Conservation (phyloP, 2,888 invertebrate species). For the Drosophila melanosoma region DNA sequence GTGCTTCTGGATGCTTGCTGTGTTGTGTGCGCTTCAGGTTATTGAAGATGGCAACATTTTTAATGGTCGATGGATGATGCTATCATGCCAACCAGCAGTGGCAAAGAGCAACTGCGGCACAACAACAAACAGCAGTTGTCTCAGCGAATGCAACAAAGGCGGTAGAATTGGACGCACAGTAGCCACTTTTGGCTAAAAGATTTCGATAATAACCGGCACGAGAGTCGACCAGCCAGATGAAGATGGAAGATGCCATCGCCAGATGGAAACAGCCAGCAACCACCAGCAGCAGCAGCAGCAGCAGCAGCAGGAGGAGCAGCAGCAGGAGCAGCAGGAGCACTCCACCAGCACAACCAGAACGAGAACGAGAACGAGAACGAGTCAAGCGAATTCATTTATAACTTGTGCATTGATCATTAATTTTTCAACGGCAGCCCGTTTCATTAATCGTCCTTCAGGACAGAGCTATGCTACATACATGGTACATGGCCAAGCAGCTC, state of each 20-base stretch:
- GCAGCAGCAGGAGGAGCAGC: background rate
- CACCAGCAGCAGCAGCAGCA: background rate
- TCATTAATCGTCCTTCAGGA: conserved; percentile 68
- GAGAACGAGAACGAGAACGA: conserved; percentile 14
- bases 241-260: conserved; percentile 52
- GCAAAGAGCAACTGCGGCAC: conserved; percentile 26
- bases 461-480: conserved; percentile 7
- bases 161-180: conserved; percentile 60
- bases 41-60: conserved; percentile 49
- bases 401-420: conserved; percentile 76
- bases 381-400: conserved; percentile 70
- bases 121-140: conserved; percentile 19
- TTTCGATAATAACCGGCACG: conserved; percentile 65
- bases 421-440: conserved; percentile 71
- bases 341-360: conserved; percentile 6
- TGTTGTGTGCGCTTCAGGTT: background rate
- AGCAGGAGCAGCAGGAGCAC: background rate
- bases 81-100: conserved; percentile 35
- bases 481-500: conserved; percentile 1
- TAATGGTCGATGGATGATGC: conserved; percentile 53
- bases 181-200: conserved; percentile 76
- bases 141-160: conserved; percentile 32
- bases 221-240: conserved; percentile 44
- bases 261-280: conserved; percentile 27
- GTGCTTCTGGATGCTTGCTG: conserved; percentile 14